Conservation (phyloP, 1,140 invertebrate species). For the Trachymyrmex septentrionalis region DNA sequence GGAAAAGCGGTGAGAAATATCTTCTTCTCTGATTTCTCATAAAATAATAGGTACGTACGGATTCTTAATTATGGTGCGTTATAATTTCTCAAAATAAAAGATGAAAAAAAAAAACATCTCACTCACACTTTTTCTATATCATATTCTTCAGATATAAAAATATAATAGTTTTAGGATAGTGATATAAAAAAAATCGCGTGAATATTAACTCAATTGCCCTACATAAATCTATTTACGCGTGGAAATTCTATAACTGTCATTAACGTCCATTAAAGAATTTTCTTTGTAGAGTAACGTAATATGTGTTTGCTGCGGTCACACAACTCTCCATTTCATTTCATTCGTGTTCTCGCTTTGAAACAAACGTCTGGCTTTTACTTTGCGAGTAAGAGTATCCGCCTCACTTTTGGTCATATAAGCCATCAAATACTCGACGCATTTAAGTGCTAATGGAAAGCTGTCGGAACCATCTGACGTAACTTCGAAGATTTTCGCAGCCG, state of each 20-base stretch:
- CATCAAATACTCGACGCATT: not conserved
- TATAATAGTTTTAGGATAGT: not conserved
- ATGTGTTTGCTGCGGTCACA: not conserved
- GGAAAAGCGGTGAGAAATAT: not conserved
- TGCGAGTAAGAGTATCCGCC: not conserved
- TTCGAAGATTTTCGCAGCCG: slow-evolving; percentile 11
- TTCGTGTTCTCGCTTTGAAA: not conserved
- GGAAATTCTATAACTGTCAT: not conserved
- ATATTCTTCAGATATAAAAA: not conserved
- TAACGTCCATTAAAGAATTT: not conserved
- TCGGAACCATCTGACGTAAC: slow-evolving; percentile 5
- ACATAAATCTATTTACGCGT: not conserved
- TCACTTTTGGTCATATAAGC: slow-evolving; percentile 3
- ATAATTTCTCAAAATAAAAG: not conserved
- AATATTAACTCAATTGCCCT: not conserved
- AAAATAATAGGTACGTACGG: not conserved
- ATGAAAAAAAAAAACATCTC: not conserved
- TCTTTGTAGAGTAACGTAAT: not conserved
- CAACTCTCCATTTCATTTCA: not conserved
- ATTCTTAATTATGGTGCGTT: not conserved
- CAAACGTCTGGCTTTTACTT: not conserved
- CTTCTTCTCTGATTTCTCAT: not conserved
- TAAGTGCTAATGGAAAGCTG: not conserved
- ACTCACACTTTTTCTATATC: not conserved
- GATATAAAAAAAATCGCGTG: not conserved